Percentiles rank a stretch among this genome's conserved stretches.
Conservation (phyloP, 2,113 vertebrate species). For the Taurulus bubalis region DNA sequence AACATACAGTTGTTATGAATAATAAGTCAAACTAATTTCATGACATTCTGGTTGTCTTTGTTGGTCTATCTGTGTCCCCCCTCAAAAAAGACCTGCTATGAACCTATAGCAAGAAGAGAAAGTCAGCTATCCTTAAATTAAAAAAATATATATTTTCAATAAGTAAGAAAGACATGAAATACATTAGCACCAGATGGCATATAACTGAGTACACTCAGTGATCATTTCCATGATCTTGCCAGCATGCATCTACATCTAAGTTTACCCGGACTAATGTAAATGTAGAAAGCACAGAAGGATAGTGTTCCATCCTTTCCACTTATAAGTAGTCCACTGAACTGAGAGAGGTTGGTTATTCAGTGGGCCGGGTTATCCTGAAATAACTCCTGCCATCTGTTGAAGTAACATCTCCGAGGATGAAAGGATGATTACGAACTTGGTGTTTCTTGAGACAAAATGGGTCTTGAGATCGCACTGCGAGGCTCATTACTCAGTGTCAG, state of each 20-base stretch:
- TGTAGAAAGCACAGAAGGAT: conserved; percentile 10
- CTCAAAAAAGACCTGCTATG: neutral
- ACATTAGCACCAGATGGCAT: neutral
- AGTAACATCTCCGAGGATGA: conserved; percentile 57
- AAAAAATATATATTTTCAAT: neutral
- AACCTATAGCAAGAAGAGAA: neutral
- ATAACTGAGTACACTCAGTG: neutral
- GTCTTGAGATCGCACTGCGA: conserved; percentile 30
- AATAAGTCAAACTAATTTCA: neutral
- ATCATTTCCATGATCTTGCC: neutral
- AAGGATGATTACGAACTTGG: conserved; percentile 50
- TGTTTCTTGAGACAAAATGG: conserved; percentile 46
- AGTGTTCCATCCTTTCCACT: conserved; percentile 9
- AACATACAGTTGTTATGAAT: conserved; percentile 9
- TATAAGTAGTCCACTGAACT: conserved; percentile 22
- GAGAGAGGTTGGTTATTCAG: conserved; percentile 25
- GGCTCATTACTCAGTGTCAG: conserved; percentile 32
- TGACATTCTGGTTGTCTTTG: neutral
- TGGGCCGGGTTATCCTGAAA: conserved; percentile 55
- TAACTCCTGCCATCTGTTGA: conserved; percentile 71
- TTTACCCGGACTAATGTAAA: conserved; percentile 10
- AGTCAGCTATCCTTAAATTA: neutral
- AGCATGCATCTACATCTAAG: neutral
- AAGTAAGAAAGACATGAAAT: neutral
- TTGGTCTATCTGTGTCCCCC: neutral